Base-by-base conservation (phyloP, 2,113 vertebrate species). In the Perognathus longimembris region DNA sequence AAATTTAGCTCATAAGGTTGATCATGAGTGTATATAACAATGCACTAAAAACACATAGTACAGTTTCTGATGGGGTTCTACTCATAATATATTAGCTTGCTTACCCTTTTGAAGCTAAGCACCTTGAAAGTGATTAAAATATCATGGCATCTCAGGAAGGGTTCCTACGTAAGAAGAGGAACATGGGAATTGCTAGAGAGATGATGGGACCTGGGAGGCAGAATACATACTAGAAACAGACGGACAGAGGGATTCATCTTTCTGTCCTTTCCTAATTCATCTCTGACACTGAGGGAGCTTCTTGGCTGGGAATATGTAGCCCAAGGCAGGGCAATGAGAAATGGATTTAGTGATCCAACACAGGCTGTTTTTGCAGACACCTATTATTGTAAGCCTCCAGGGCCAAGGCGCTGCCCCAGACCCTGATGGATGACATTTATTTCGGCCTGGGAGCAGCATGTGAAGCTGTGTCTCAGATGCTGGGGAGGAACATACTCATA, bases 311-410 rank as follows among this genome's bases (percentile, higher is more conserved):
- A 70, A n/a, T 92, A 34, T 79, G 34, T 88, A 88, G 92, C 93
- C 82, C 70, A 74, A 69, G 75, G 85, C 93, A 69, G 3, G 20
- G 10, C 38, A 9, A 91, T 94, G 83, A 97, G 20, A 36, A 88
- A 95, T 90, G 59, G 36, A 9, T 89, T 14, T 20, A 71, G 32
- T 85, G 78, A 78, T 45, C 21, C 59, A 40, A 83, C 9, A 38
- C 38, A 92, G 90, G 24, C 20, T 63, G 26, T 80, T 88, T 96
- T 83, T 84, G 21, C 57, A 79, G 15, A 64, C n/a, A 67, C 7
- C 30, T 63, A 93, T 95, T 94, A 90, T 15, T 90, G 85, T 77
- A 79, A 92, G 90, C 88, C 96, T 78, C 75, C 24, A 90, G 71
- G 95, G 93, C 66, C 30, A 92, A 64, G 34, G 3, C 26, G 85